Percentiles rank a stretch among this genome's conserved stretches.
Conservation (phyloP, 2,113 vertebrate species). For the Solea senegalensis region DNA sequence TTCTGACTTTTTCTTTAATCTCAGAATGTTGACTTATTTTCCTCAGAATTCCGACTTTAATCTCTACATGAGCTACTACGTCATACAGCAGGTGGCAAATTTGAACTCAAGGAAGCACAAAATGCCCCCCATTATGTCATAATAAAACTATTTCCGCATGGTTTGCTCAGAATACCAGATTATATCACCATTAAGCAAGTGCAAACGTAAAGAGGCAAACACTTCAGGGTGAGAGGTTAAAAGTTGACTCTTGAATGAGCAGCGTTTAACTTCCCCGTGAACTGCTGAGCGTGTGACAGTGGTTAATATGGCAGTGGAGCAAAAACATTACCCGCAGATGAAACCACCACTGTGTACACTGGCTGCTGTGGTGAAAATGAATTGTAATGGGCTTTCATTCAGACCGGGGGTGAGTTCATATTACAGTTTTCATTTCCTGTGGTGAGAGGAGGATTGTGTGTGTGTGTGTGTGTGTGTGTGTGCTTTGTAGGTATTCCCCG, state of each 20-base stretch:
- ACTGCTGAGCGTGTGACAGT: conserved; percentile 3
- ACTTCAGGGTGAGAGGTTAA: conserved; percentile 14
- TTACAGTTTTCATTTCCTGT: conserved; percentile 54
- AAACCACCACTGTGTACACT: conserved; percentile 31
- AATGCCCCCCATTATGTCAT: conserved; percentile 21
- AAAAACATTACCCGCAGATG: conserved; percentile 35
- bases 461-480: conserved; percentile 28
- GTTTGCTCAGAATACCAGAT: neutral
- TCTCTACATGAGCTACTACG: conserved; percentile 1
- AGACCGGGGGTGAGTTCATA: conserved; percentile 58
- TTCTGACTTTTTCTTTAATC: too few species aligned
- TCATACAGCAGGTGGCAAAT: conserved; percentile 43
- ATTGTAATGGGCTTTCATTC: conserved; percentile 62
- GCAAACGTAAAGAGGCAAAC: conserved; percentile 8
- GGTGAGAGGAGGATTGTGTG: conserved; percentile 28
- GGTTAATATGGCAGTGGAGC: conserved; percentile 20
- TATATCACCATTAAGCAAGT: neutral
- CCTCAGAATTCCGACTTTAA: too few species aligned
- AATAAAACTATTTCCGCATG: conserved; percentile 13
- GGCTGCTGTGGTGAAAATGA: conserved; percentile 60
- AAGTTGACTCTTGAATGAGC: neutral
- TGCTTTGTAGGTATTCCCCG: conserved; percentile 43
- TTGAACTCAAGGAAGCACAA: conserved; percentile 26
- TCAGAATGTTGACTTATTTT: too few species aligned
- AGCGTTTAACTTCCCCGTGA: conserved; percentile 7